Evolutionary conservation across 2,113 vertebrate species (phyloP), one percentile per base, ranked within the genome.

Genomic region (Australoheros scitulus): DNA sequence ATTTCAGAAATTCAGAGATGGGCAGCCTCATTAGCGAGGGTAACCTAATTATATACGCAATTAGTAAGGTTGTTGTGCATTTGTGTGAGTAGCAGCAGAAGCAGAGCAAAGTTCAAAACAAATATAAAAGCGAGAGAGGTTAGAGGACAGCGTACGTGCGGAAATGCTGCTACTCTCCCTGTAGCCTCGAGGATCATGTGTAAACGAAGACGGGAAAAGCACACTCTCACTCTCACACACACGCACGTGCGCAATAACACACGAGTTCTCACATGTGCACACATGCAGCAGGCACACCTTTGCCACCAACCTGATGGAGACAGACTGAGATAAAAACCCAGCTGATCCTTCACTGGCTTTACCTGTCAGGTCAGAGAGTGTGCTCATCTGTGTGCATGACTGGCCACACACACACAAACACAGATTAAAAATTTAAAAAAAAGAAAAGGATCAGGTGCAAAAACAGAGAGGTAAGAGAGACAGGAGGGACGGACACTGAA

Each of bases 341-440:
- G 58, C 82, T 91, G 83, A 90, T 91, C 89, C 84, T 72, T 64
- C 18, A 7, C 52, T 11, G 77, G 88, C 64, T 86, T 90, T 74
- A 80, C 77, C 74, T 50, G 76, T 86, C 85, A 76, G 86, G 87
- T 86, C 68, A 77, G 61, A 34, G 61, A 47, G 68, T 74, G 86
- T 77, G 83, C 83, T 56, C 34, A 65, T 57, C 34, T 50, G 55
- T 11, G 50, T 59, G 57, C 17, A 10, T 14, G 50, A 79, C 20
- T 52, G 26, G 24, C 2, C 6, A 24, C 47, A 41, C 50, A 41
- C 34, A 20, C 20, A 7, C 7, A 11, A n/a, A 11, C 56, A 41
- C 26, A 26, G 26, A 26, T 26, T 26, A 26, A 26, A 26, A 26
- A 26, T 3, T n/a, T n/a, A 24, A 24, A 24, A 24, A 64, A 64